A percentile compares a stretch with the other conserved stretches of the same genome.
Evolutionary conservation across 2,888 invertebrate genomes (phyloP).

Genomic region (Caenorhabditis angaria): DNA sequence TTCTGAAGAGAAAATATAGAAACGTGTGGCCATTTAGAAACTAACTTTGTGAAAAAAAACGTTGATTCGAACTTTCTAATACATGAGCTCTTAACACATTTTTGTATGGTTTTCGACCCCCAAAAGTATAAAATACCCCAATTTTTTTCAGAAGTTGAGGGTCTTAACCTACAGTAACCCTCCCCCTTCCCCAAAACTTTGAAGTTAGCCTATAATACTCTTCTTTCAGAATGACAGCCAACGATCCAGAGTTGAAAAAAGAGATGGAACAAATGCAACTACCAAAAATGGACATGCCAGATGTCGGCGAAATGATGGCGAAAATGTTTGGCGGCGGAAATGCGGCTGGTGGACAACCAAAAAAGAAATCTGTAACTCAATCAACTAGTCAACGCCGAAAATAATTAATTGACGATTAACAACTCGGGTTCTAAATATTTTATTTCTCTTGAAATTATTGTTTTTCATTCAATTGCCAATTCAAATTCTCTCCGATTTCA

Average conservation of each 20-base stretch:
- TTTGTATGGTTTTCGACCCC: too few relatives aligned
- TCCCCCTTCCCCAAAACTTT: neutral
- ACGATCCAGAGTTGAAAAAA: slow-evolving; percentile 93
- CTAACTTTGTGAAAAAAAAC: too few relatives aligned
- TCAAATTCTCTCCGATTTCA: neutral
- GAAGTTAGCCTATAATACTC: neutral
- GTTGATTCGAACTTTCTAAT: too few relatives aligned
- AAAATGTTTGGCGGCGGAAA: slow-evolving; percentile 9
- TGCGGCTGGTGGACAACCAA: neutral
- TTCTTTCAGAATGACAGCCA: slow-evolving; percentile 77
- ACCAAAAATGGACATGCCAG: slow-evolving; percentile 80
- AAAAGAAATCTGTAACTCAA: slow-evolving; percentile 11
- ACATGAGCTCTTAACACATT: too few relatives aligned
- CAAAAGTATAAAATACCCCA: too few relatives aligned
- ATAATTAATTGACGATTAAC: neutral
- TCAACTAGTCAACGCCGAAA: neutral
- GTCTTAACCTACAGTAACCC: too few relatives aligned
- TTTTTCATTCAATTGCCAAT: too few relatives aligned
- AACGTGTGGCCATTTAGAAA: too few relatives aligned
- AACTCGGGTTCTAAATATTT: neutral
- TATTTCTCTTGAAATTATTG: neutral
- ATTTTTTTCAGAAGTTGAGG: too few relatives aligned
- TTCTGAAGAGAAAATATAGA: too few relatives aligned
- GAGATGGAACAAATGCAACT: slow-evolving; percentile 67
- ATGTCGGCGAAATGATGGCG: slow-evolving; percentile 79